Evolutionary conservation across 1,140 invertebrate species (phyloP).

Genomic region (Leptinotarsa lineolata): DNA sequence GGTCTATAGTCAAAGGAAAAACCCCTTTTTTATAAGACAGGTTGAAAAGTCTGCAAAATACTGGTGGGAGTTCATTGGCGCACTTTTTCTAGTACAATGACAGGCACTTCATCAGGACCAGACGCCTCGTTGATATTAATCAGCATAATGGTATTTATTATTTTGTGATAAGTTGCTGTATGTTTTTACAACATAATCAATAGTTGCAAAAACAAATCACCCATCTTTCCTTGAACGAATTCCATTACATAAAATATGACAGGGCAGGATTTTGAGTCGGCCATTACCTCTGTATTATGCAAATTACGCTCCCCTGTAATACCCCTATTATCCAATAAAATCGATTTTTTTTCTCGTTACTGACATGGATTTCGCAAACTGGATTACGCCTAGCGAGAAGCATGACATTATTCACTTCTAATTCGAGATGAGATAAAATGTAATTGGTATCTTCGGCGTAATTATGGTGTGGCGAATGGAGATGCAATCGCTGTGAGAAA

Average conservation of each 20-base stretch:
- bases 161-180: too few relatives aligned
- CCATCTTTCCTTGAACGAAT: background rate
- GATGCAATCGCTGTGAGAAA: background rate
- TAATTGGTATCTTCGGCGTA: slow-evolving; percentile 1
- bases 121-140: too few relatives aligned
- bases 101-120: too few relatives aligned
- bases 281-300: background rate
- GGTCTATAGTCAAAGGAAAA: too few relatives aligned
- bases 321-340: background rate
- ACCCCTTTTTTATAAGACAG: too few relatives aligned
- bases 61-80: too few relatives aligned
- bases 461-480: background rate
- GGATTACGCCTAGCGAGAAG: background rate
- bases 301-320: background rate
- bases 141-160: too few relatives aligned
- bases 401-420: background rate
- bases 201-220: background rate
- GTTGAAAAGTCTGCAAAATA: too few relatives aligned
- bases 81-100: too few relatives aligned
- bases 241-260: background rate
- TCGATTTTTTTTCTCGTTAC: background rate
- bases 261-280: background rate
- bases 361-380: slow-evolving; percentile 5
- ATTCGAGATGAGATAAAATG: slow-evolving; percentile 6
- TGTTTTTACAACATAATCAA: too few relatives aligned